Evolutionary conservation across 2,797 vertebrate species (phyloP), one percentile per base, ranked within the genome.

Genomic region (Rhinella marina): DNA sequence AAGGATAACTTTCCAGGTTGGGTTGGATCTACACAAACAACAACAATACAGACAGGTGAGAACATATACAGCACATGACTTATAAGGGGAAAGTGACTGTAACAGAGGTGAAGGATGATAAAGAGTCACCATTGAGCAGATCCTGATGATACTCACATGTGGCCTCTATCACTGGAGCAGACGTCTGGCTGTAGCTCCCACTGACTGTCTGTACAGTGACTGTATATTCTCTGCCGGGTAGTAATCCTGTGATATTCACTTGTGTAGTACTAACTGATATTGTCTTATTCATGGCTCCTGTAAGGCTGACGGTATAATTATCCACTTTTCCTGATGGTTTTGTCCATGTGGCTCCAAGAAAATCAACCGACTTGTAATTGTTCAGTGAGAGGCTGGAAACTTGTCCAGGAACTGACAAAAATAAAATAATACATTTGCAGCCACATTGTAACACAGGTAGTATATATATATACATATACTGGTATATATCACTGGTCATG

Each of bases 131-230:
- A 41, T 6, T 41, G 5, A 41, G 41, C 41, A 41, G 41, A 41
- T 41, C 4, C 4, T 41, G 41, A 41, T 11, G 11, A 66, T 66
- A 66, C 62, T 66, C 62, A 66, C 62, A 66, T 66, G 62, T 66
- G 62, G 62, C 62, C 62, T 66, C 62, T 66, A 9, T 66, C 62
- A 66, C 62, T n/a, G n/a, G 62, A 66, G n/a, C n/a, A 66, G 62
- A 66, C 25, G n/a, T 66, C 23, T 66, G 23, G 62, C 8, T 66
- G 62, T 10, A 25, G 10, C 0, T 10, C n/a, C n/a, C 62, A 66
- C 62, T 66, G 62, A 66, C 62, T 25, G 62, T n/a, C 62, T 66
- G 62, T 66, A 66, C n/a, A 66, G 11, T 66, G 23, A 66, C 23
- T 2, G 23, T 57, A 25, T 3, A 81, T 50, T 66, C n/a, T 25